Evolutionary conservation across 2,113 vertebrate genomes (phyloP).

Genomic region (Brachypodius melanocephalos): DNA sequence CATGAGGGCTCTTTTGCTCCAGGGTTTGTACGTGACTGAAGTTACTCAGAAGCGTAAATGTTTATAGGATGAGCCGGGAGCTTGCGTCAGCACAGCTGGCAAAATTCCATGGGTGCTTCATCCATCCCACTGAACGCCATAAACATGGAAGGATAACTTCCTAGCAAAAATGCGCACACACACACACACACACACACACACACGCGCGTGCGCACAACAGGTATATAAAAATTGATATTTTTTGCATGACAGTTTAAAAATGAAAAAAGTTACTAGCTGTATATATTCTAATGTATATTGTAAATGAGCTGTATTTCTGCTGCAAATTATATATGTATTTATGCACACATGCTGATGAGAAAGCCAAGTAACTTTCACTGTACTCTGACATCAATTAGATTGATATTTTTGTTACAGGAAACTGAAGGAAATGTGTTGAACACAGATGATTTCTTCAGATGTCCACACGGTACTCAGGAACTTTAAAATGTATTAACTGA

Average conservation of each 20-base stretch:
- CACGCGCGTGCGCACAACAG: background rate
- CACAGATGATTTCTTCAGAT: background rate
- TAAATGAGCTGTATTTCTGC: background rate
- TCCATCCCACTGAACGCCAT: background rate
- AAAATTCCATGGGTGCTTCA: background rate
- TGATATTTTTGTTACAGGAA: background rate
- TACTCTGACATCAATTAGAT: background rate
- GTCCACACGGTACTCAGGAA: background rate
- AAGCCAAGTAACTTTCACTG: background rate
- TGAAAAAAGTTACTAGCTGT: background rate
- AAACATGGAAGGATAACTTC: background rate
- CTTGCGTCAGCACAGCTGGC: constrained; percentile 37
- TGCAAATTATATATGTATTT: background rate
- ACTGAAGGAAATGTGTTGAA: background rate
- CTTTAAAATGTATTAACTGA: background rate
- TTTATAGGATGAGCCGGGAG: constrained; percentile 29
- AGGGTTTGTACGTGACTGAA: constrained; percentile 3
- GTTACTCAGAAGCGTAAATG: constrained; percentile 42
- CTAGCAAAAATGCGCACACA: background rate
- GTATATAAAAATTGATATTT: background rate
- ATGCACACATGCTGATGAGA: background rate
- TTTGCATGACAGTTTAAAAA: background rate
- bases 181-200: background rate
- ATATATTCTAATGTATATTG: background rate
- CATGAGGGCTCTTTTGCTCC: background rate